A percentile compares a stretch with the other conserved stretches of the same genome.
Conservation (phyloP, 2,113 vertebrate species). For the Petromus typicus region DNA sequence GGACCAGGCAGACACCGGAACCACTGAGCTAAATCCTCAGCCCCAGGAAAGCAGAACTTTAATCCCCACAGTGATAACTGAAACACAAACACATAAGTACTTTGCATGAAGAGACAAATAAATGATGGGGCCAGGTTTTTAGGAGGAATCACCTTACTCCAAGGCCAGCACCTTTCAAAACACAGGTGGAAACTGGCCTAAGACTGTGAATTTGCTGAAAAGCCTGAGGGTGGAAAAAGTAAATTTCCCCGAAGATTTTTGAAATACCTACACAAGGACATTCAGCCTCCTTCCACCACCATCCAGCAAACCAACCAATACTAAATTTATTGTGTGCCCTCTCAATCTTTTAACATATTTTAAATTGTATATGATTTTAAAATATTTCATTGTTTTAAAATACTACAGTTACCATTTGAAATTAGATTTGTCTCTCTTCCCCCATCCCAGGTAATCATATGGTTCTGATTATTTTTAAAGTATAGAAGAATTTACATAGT, state of each 20-base stretch:
- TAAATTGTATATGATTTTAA: not conserved
- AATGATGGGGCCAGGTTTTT: not conserved
- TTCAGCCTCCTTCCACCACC: not conserved
- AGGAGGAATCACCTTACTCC: not conserved
- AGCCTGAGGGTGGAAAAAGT: not conserved
- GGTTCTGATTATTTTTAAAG: slow-evolving; percentile 45
- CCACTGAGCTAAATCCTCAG: too few relatives aligned
- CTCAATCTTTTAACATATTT: not conserved
- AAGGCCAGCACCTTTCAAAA: not conserved
- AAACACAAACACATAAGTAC: slow-evolving; percentile 27
- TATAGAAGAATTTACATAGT: not conserved
- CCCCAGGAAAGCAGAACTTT: slow-evolving; percentile 19
- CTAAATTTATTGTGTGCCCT: not conserved
- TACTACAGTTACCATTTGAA: not conserved
- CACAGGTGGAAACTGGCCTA: not conserved
- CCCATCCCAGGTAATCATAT: not conserved
- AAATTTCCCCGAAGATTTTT: slow-evolving; percentile 1
- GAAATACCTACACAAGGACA: not conserved
- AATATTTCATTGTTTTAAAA: slow-evolving; percentile 3
- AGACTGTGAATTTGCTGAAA: slow-evolving; percentile 1
- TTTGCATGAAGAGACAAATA: slow-evolving; percentile 20
- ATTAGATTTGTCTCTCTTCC: slow-evolving; percentile 26
- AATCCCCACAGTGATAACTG: not conserved
- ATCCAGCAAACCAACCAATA: not conserved
- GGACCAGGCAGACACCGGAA: too few relatives aligned